Conservation (phyloP, 2,797 vertebrate species). For the Jordanella pulchra region DNA sequence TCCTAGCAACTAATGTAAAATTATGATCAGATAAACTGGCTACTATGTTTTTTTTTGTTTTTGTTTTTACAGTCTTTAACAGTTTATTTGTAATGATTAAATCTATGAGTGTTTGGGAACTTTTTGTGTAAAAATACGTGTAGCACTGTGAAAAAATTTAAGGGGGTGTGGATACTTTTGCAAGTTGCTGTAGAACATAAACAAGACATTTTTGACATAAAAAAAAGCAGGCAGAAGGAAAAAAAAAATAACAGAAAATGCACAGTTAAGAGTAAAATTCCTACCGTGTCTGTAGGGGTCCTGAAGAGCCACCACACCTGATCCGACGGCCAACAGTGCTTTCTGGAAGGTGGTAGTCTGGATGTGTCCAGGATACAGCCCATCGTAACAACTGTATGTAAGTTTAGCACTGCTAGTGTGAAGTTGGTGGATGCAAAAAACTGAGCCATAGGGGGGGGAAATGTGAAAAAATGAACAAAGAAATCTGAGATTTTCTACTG, state of each 20-base stretch:
- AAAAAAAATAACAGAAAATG: not conserved
- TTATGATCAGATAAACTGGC: too few species aligned
- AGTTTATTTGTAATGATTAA: too few species aligned
- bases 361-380: slow-evolving; percentile 89
- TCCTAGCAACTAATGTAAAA: too few species aligned
- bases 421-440: slow-evolving; percentile 37
- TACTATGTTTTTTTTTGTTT: too few species aligned
- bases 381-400: slow-evolving; percentile 40
- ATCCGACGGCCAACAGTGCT: slow-evolving; percentile 86
- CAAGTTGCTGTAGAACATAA: too few species aligned
- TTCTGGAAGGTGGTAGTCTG: slow-evolving; percentile 88
- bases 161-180: too few species aligned
- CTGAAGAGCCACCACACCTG: slow-evolving; percentile 85
- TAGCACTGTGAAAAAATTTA: too few species aligned
- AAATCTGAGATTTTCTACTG: not conserved
- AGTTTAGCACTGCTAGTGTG: slow-evolving; percentile 33
- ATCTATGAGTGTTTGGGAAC: too few species aligned
- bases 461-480: not conserved
- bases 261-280: slow-evolving; percentile 11
- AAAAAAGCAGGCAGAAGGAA: not conserved
- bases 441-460: slow-evolving; percentile 30
- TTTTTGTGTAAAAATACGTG: too few species aligned
- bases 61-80: too few species aligned
- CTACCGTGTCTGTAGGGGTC: slow-evolving; percentile 97
- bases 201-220: not conserved